Conservation (phyloP, 2,797 vertebrate genomes). For the Crypturellus tataupa region DNA sequence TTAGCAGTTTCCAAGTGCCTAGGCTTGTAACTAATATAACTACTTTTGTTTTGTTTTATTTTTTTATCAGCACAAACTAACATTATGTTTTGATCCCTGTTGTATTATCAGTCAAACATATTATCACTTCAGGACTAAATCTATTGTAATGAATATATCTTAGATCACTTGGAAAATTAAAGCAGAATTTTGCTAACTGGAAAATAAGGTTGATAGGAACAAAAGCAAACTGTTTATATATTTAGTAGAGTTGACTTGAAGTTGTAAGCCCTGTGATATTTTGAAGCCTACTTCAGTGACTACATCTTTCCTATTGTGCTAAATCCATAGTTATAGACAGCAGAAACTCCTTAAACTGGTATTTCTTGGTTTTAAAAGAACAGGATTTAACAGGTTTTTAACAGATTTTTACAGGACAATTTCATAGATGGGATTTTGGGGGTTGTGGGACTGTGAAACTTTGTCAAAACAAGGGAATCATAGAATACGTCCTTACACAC, state of each 20-base stretch:
- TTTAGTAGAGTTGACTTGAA: not conserved
- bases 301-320: not conserved
- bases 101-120: not conserved
- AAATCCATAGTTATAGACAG: not conserved
- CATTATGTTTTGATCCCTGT: not conserved
- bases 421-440: not conserved
- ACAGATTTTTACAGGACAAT: not conserved
- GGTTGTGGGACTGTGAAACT: not conserved
- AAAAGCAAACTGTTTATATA: not conserved
- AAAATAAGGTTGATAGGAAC: not conserved
- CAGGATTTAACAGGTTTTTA: too few species aligned
- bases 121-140: not conserved
- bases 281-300: not conserved
- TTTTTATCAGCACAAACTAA: not conserved
- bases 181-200: not conserved
- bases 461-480: not conserved
- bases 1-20: not conserved
- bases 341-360: not conserved
- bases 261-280: not conserved
- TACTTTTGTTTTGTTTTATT: not conserved
- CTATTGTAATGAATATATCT: not conserved
- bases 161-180: not conserved
- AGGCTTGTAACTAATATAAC: not conserved
- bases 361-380: not conserved
- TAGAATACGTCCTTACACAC: not conserved